A percentile compares a stretch with the other conserved stretches of the same genome.
phyloP scores from a whole-genome alignment of 2,888 invertebrate species.

The Aspidiotus destructor region DNA sequence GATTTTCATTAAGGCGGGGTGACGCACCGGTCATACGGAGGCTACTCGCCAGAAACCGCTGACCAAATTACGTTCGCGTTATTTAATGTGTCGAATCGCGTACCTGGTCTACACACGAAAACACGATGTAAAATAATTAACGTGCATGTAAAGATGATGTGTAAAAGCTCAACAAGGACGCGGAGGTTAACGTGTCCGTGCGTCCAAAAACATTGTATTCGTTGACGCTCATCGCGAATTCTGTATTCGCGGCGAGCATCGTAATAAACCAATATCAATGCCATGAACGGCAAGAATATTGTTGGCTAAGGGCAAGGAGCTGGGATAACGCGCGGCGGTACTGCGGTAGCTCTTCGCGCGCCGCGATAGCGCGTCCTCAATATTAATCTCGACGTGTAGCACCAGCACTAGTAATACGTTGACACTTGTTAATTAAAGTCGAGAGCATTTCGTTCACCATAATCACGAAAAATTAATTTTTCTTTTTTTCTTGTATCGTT shows the following conservation, averaged over 20 bases:
- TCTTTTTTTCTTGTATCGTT: background rate
- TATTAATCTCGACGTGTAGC: conserved; percentile 19
- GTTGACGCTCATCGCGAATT: conserved; percentile 2
- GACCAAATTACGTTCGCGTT: no score
- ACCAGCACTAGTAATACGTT: conserved; percentile 1
- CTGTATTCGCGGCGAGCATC: conserved; percentile 11
- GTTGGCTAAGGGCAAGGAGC: conserved; percentile 32
- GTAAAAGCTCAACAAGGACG: background rate
- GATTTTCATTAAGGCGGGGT: no score
- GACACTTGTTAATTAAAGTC: conserved; percentile 20
- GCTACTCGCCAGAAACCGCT: no score
- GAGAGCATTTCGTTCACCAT: background rate
- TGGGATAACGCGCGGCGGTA: conserved; percentile 20
- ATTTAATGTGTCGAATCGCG: background rate
- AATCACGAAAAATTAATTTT: conserved; percentile 19
- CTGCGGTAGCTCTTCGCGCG: background rate
- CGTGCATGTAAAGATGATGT: conserved; percentile 16
- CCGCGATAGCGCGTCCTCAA: conserved; percentile 14
- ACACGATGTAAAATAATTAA: conserved; percentile 1
- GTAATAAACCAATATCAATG: conserved; percentile 32
- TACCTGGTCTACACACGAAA: background rate
- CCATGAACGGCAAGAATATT: conserved; percentile 26
- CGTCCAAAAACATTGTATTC: conserved; percentile 14
- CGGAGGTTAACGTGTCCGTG: conserved; percentile 18
- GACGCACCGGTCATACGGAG: no score